Base-by-base conservation (phyloP, 1,140 invertebrate genomes). In the Goniozus legneri region DNA sequence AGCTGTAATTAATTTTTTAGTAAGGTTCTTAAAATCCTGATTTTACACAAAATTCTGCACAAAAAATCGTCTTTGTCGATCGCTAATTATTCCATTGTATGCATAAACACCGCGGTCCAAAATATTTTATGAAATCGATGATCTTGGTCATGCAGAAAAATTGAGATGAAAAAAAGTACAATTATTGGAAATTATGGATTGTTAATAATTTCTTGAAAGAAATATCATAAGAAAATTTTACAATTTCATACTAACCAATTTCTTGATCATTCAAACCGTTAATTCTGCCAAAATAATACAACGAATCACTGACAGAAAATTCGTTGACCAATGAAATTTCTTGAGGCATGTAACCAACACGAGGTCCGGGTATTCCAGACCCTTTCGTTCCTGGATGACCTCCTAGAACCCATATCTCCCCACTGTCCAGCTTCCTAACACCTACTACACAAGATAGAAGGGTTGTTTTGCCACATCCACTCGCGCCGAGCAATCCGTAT, bases 301-400 rank as follows among this genome's bases (percentile, higher is more conserved):
- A 77, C 0, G 91, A 91, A 52, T 91, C 89, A 35, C 83, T 82
- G 1, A 94, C 88, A 1, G 88, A 86, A 67, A 97, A 92, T 65
- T 96, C 91, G 7, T 81, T 81, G 12, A 92, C 90, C 14, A 97
- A 66, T 0, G 91, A 89, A 44, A 95, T 86, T 47, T 95, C 91
- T 81, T 94, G 75, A 1, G 90, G 91, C 91, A 93, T 94, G 59
- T 91, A 93, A 8, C 88, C 88, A 1, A 90, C 82, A n/a, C 83
- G 69, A 1, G 84, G 81, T 12, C 89, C 89, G 0, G 91, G 89
- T 0, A 92, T 83, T 0, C 87, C 87, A 44, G 85, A 87, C 0
- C 80, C 82, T 32, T 80, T 77, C 8, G 80, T 79, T 0, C 89
- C 88, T 0, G 91, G 89, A 21, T 77, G 80, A 3, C 85, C 84